Evolutionary conservation across 2,113 vertebrate genomes (phyloP).

Genomic region (Engraulis encrasicolus): DNA sequence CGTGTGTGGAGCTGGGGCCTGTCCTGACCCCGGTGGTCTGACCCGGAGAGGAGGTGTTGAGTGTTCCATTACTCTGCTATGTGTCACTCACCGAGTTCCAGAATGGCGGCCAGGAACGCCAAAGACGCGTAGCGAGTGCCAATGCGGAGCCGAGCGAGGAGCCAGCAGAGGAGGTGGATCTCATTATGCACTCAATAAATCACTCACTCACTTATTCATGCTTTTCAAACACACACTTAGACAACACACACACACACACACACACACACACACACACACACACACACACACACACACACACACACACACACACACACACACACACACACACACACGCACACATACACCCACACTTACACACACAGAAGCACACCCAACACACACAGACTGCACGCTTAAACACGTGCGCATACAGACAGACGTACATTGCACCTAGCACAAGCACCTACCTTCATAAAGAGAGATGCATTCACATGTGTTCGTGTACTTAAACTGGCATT

Average conservation of each 20-base stretch:
- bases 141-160: no score
- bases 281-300: not conserved
- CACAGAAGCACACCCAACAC: not conserved
- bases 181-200: conserved; percentile 71
- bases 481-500: no score
- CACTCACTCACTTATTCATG: conserved; percentile 57
- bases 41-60: conserved; percentile 45
- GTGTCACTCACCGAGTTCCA: conserved; percentile 42
- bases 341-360: not conserved
- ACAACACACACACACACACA: conserved; percentile 6
- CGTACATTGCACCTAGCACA: not conserved
- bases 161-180: conserved; percentile 48
- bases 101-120: not conserved
- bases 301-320: not conserved
- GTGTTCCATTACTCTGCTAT: conserved; percentile 63
- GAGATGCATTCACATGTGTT: no score
- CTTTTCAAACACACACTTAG: conserved; percentile 9
- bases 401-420: not conserved
- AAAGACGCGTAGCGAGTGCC: conserved; percentile 51
- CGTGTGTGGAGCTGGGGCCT: not conserved
- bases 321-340: not conserved
- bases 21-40: conserved; percentile 63
- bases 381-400: not conserved
- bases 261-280: conserved; percentile 21
- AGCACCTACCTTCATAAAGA: no score